phyloP scores from a whole-genome alignment of 2,113 vertebrate species.

The human region DNA sequence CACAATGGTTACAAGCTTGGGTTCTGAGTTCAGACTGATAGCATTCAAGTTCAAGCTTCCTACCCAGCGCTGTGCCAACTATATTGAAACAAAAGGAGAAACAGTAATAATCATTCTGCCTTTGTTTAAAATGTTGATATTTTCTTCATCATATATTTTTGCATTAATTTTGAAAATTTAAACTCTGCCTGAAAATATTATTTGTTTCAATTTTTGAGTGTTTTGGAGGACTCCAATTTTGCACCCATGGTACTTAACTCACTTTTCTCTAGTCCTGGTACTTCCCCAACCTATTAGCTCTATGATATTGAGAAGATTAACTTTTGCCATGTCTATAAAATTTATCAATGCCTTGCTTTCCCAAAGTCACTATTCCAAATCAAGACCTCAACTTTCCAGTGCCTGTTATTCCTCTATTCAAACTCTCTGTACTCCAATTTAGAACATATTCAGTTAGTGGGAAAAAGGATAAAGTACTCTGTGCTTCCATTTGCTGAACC shows the following conservation, averaged over 20 bases:
- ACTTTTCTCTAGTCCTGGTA: not conserved
- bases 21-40: not conserved
- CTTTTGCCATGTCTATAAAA: not conserved
- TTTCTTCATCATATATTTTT: not conserved
- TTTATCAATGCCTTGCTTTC: not conserved
- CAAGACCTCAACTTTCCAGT: not conserved
- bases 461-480: not conserved
- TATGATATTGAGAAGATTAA: not conserved
- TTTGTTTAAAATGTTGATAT: not conserved
- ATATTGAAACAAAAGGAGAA: not conserved
- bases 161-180: not conserved
- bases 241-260: not conserved
- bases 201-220: not conserved
- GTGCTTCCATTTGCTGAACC: not conserved
- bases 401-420: not conserved
- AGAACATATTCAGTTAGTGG: not conserved
- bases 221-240: not conserved
- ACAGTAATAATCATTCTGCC: not conserved
- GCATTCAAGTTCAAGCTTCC: not conserved
- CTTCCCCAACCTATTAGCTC: not conserved
- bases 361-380: not conserved
- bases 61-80: rapidly evolving
- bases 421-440: not conserved
- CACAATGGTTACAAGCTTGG: not conserved
- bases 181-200: not conserved